Percentiles rank a stretch among this genome's conserved stretches.
Evolutionary conservation across 2,797 vertebrate genomes (phyloP).

Genomic region (Malacoraja senta): DNA sequence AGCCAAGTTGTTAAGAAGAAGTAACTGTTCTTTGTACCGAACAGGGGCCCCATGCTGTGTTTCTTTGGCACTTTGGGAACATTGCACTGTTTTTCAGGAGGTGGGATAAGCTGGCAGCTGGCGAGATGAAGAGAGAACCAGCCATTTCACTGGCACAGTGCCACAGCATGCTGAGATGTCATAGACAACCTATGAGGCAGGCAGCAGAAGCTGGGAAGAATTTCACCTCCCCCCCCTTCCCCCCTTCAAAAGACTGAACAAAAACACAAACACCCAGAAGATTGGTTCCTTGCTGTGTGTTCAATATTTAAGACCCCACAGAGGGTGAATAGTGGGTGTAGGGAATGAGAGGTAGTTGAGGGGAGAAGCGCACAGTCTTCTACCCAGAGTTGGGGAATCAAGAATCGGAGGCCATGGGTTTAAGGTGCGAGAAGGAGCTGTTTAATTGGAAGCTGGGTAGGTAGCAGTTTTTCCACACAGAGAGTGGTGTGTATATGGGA

Average conservation of each 20-base stretch:
- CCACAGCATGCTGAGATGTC: neutral
- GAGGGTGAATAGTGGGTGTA: too few relatives aligned
- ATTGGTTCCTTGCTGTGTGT: neutral
- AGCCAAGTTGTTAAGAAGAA: neutral
- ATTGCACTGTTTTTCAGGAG: neutral
- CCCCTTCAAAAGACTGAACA: neutral
- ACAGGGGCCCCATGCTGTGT: neutral
- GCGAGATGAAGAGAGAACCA: conserved; percentile 12
- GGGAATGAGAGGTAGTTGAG: too few relatives aligned
- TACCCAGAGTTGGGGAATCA: too few relatives aligned
- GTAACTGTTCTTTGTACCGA: neutral
- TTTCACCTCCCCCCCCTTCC: neutral
- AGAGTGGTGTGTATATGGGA: too few relatives aligned
- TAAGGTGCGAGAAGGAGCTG: too few relatives aligned
- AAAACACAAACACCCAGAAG: neutral
- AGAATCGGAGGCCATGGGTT: too few relatives aligned
- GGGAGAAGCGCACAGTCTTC: too few relatives aligned
- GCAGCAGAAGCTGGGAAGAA: neutral
- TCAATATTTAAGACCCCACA: too few relatives aligned
- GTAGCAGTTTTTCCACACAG: too few relatives aligned
- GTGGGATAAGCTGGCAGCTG: neutral
- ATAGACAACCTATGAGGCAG: neutral
- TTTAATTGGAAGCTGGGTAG: too few relatives aligned
- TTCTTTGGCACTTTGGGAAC: neutral
- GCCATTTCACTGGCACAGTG: neutral